Evolutionary conservation across 2,113 vertebrate genomes (phyloP).

Genomic region (Crotalus horridus): DNA sequence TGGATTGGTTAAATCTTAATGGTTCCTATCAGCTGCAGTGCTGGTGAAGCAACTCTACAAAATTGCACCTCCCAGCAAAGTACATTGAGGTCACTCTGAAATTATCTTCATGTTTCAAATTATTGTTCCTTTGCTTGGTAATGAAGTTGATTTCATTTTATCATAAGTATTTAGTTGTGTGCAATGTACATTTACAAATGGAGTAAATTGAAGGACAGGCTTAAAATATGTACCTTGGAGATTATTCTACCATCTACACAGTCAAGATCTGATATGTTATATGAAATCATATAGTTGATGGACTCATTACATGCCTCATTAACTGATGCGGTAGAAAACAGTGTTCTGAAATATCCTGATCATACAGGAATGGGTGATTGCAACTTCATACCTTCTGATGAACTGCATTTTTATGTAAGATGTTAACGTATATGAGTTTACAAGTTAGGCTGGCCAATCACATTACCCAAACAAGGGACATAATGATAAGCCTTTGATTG

Average conservation of each 20-base stretch:
- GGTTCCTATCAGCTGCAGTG: background rate
- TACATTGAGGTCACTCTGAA: constrained; percentile 4
- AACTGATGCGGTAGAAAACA: background rate
- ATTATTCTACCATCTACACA: constrained; percentile 7
- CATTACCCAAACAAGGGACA: background rate
- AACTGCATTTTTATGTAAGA: background rate
- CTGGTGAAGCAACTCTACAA: constrained; percentile 26
- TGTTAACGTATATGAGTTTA: background rate
- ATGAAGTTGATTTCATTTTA: constrained; percentile 36
- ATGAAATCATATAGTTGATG: background rate
- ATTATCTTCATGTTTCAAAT: constrained; percentile 42
- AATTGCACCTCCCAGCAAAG: constrained; percentile 33
- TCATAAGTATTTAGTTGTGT: constrained; percentile 40
- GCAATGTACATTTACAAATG: constrained; percentile 39
- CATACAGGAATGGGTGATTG: background rate
- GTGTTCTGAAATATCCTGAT: background rate
- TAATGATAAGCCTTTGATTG: background rate
- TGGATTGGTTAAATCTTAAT: constrained; percentile 41
- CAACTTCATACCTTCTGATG: background rate
- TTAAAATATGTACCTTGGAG: background rate
- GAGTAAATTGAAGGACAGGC: constrained; percentile 23
- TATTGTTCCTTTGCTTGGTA: constrained; percentile 12
- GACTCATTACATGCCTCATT: background rate
- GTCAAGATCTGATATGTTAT: background rate
- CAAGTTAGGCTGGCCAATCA: background rate